These are phyloP conservation scores for Rhizomys pruinosus DNA, from an alignment of 2,113 vertebrate species.

Conservation along the genomic window DNA sequence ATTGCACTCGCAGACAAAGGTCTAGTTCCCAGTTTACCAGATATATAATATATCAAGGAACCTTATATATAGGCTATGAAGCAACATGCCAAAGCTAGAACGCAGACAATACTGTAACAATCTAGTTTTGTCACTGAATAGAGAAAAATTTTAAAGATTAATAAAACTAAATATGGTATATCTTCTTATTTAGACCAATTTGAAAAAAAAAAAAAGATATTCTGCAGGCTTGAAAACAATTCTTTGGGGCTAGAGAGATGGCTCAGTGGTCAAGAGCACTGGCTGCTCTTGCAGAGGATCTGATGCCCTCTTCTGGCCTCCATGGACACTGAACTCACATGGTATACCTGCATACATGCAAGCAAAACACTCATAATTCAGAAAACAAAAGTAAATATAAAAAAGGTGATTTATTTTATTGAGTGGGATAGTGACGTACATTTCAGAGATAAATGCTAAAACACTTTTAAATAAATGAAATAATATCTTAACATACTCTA, in stretches of 20 bases:
- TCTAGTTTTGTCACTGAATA: neutral
- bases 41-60: neutral
- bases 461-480: conserved; percentile 16
- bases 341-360: too few relatives aligned
- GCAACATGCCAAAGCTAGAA: neutral
- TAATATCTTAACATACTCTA: neutral
- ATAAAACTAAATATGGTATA: neutral
- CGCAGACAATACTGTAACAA: neutral
- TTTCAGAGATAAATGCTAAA: neutral
- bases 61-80: too few relatives aligned
- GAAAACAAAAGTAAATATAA: neutral
- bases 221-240: neutral
- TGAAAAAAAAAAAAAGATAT: conserved; percentile 31
- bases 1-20: neutral
- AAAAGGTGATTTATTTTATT: too few relatives aligned
- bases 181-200: conserved; percentile 9
- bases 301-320: too few relatives aligned
- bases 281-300: too few relatives aligned
- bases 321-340: too few relatives aligned
- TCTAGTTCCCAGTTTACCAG: neutral
- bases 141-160: neutral
- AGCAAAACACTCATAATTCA: too few relatives aligned
- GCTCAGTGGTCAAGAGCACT: too few relatives aligned
- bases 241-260: too few relatives aligned
- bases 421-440: neutral